Percentiles rank a stretch among this genome's conserved stretches.
Evolutionary conservation across 1,140 invertebrate species (phyloP).

Genomic region (Drosophila guanche): DNA sequence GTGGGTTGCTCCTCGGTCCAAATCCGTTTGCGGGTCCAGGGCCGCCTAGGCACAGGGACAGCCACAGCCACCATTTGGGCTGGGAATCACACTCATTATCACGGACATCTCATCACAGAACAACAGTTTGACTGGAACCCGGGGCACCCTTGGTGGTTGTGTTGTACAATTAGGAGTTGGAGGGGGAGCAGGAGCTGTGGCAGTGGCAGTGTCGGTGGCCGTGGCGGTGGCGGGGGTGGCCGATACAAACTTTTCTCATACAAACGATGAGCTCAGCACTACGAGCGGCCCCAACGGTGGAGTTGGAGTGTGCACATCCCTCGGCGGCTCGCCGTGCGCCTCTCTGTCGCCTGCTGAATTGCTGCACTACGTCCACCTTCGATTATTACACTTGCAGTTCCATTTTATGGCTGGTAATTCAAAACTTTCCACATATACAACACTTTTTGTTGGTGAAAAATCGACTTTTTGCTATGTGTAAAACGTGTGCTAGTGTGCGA

Average conservation of each 20-base stretch:
- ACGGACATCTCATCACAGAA: slow-evolving; percentile 61
- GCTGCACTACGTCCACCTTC: slow-evolving; percentile 34
- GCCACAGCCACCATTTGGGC: slow-evolving; percentile 58
- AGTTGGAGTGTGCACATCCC: slow-evolving; percentile 29
- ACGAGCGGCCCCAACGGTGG: slow-evolving; percentile 5
- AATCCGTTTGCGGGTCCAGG: no score
- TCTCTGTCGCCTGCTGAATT: slow-evolving; percentile 12
- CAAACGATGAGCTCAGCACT: slow-evolving; percentile 69
- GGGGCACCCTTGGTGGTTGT: no score
- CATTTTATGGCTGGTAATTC: slow-evolving; percentile 54
- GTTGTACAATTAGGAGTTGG: not conserved
- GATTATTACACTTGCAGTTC: slow-evolving; percentile 35
- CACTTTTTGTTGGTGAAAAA: slow-evolving; percentile 70
- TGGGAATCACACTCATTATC: slow-evolving; percentile 53
- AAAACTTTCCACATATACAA: slow-evolving; percentile 74
- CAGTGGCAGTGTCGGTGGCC: not conserved
- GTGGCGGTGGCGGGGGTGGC: slow-evolving; percentile 25
- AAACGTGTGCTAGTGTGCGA: slow-evolving; percentile 23
- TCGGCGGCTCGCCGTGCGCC: not conserved
- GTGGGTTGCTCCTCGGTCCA: not conserved
- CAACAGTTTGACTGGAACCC: slow-evolving; percentile 17
- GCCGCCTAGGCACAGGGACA: slow-evolving; percentile 15
- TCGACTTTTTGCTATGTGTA: slow-evolving; percentile 66
- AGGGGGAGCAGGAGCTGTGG: slow-evolving; percentile 6
- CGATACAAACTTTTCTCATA: slow-evolving; percentile 50